These are phyloP conservation scores for Cryptus viduatorius DNA, from an alignment of 2,888 invertebrate species.

Conservation along the genomic window DNA sequence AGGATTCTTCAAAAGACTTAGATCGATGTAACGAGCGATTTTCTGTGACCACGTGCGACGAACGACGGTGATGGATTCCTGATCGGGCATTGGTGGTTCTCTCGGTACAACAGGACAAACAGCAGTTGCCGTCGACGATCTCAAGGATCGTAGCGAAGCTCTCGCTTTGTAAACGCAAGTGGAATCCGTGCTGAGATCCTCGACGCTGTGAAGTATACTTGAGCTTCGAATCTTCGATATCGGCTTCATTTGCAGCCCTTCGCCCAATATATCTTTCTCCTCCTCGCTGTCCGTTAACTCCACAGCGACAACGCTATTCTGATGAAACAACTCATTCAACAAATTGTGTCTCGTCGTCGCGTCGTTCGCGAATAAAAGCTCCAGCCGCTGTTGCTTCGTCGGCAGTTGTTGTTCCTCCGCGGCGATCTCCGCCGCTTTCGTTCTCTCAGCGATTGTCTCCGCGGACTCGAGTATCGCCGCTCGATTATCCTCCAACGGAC, in stretches of 20 bases:
- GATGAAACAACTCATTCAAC: slow-evolving; percentile 83
- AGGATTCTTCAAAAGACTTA: slow-evolving; percentile 89
- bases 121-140: slow-evolving; percentile 76
- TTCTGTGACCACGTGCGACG: slow-evolving; percentile 81
- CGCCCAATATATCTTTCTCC: slow-evolving; percentile 87
- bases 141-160: slow-evolving; percentile 82
- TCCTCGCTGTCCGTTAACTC: slow-evolving; percentile 86
- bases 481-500: slow-evolving; percentile 86
- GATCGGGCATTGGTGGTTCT: slow-evolving; percentile 62
- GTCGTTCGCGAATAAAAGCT: slow-evolving; percentile 82
- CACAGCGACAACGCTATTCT: slow-evolving; percentile 78
- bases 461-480: slow-evolving; percentile 71
- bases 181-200: slow-evolving; percentile 91
- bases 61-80: slow-evolving; percentile 61
- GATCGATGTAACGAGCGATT: slow-evolving; percentile 88
- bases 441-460: slow-evolving; percentile 47
- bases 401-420: slow-evolving; percentile 70
- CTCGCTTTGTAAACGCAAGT: slow-evolving; percentile 91
- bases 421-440: slow-evolving; percentile 78
- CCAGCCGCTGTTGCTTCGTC: slow-evolving; percentile 83
- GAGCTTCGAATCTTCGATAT: slow-evolving; percentile 90
- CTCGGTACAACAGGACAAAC: slow-evolving; percentile 72
- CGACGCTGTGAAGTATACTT: slow-evolving; percentile 90
- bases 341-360: slow-evolving; percentile 81
- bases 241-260: slow-evolving; percentile 86